These are phyloP conservation scores for Philotrypesis tridentata DNA, from an alignment of 1,140 invertebrate genomes.

Conservation along the genomic window DNA sequence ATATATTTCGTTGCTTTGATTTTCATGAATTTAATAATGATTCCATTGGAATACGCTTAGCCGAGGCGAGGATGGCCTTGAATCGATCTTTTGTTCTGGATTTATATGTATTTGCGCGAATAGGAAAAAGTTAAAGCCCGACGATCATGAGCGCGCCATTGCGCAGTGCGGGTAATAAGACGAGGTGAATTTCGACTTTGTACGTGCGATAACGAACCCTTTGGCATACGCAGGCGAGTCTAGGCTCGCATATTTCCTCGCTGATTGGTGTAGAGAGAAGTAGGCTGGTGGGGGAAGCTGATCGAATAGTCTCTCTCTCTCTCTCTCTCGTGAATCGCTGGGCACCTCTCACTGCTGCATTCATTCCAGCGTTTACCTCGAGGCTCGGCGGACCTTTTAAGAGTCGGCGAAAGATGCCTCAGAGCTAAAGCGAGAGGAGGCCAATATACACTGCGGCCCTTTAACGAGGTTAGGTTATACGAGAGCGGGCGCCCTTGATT, in stretches of 20 bases:
- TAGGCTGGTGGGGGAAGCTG: not conserved
- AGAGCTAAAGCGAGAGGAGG: constrained; percentile 54
- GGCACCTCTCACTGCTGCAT: not conserved
- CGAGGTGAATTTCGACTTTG: not conserved
- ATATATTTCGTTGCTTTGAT: constrained; percentile 9
- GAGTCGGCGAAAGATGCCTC: constrained; percentile 56
- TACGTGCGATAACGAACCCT: not conserved
- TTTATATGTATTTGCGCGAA: too few relatives aligned
- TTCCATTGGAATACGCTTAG: constrained; percentile 21
- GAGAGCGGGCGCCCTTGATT: constrained; percentile 64
- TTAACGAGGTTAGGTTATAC: constrained; percentile 66
- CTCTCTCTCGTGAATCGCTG: not conserved
- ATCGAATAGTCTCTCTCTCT: constrained; percentile 40
- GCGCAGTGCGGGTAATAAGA: too few relatives aligned
- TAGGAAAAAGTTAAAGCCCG: too few relatives aligned
- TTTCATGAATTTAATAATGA: constrained; percentile 46
- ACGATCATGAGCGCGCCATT: too few relatives aligned
- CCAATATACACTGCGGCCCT: constrained; percentile 66
- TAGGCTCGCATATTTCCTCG: constrained; percentile 41
- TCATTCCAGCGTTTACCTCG: constrained; percentile 9
- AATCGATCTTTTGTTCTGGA: too few relatives aligned
- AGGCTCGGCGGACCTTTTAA: constrained; percentile 22
- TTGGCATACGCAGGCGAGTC: not conserved
- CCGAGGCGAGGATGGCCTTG: not conserved
- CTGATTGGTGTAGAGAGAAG: constrained; percentile 34